A percentile compares a stretch with the other conserved stretches of the same genome.
phyloP scores from a whole-genome alignment of 2,888 invertebrate species.

The Ophion ventricosus region DNA sequence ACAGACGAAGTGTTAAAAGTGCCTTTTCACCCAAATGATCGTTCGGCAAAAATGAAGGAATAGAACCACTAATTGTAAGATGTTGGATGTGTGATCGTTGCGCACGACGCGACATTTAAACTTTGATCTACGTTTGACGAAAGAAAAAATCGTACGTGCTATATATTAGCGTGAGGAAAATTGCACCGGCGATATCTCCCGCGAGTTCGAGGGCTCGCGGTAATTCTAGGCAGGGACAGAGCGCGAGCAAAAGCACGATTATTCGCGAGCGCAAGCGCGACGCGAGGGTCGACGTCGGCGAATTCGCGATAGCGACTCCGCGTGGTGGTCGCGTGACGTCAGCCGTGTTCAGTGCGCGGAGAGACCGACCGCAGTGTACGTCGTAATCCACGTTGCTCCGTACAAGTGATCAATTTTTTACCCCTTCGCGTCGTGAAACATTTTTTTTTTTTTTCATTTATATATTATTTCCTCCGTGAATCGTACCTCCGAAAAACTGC shows the following conservation, averaged over 20 bases:
- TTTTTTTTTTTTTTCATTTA: slow-evolving; percentile 17
- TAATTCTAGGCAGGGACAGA: slow-evolving; percentile 30
- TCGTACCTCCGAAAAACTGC: neutral
- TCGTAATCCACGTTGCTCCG: slow-evolving; percentile 77
- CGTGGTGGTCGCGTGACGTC: slow-evolving; percentile 82
- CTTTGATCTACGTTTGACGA: neutral
- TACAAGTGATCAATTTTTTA: slow-evolving; percentile 44
- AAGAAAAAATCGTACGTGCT: neutral
- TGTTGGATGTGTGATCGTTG: no score
- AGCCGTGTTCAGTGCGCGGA: slow-evolving; percentile 82
- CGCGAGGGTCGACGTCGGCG: slow-evolving; percentile 67
- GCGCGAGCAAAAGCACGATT: slow-evolving; percentile 24
- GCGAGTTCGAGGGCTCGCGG: slow-evolving; percentile 19
- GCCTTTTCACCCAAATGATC: no score
- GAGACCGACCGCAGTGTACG: slow-evolving; percentile 82
- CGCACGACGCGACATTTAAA: no score
- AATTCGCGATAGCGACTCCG: slow-evolving; percentile 80
- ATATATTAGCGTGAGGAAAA: slow-evolving; percentile 16
- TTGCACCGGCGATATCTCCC: slow-evolving; percentile 6
- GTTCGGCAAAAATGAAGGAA: no score
- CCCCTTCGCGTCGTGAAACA: slow-evolving; percentile 26
- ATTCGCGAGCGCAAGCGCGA: slow-evolving; percentile 78
- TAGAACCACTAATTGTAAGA: no score
- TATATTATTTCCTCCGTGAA: slow-evolving; percentile 9
- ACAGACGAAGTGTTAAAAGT: no score